Base-by-base conservation (phyloP, 1,140 invertebrate genomes). In the Holcopasites calliopsidis region DNA sequence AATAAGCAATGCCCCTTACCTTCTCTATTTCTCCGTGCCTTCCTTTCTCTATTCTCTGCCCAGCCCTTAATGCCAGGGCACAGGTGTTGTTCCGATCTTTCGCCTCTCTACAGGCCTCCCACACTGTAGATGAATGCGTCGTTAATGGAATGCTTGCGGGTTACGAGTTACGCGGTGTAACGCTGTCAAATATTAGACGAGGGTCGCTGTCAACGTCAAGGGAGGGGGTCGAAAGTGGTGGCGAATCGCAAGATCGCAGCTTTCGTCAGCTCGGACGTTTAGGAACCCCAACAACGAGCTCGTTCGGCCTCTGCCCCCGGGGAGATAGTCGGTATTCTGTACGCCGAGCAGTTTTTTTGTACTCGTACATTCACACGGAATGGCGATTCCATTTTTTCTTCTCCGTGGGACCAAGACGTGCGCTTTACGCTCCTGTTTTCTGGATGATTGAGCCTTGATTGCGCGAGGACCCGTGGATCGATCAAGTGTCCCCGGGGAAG, bases 221-320 rank as follows among this genome's bases (percentile, higher is more conserved):
- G 64, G 38, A 77, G 72, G 7, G 85, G 89, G 75, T 93, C 94
- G 80, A 92, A 93, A 42, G 92, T 8, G 21, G 87, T 72, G 91
- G 26, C 50, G 38, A 28, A 47, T 55, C 11, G 61, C 71, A 31
- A 38, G 50, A 66, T 38, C 70, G 49, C 60, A 73, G 49, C 35
- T 54, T 47, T 50, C 21, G 23, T 5, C 2, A 10, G 5, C n/a
- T 38, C 1, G 47, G 40, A 21, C 33, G 18, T 21, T 1, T 33
- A 11, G 23, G 6, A 38, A 38, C 1, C 6, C 8, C 13, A 18
- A 4, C 11, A 1, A 7, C 31, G 40, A 54, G 21, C 26, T 42
- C 33, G 49, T 55, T 47, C 38, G 38, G 44, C 8, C 38, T 21
- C n/a, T 5, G n/a, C 26, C 38, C 28, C 50, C 11, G 11, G 23